Conservation (phyloP, 2,797 vertebrate species). For the Erpetoichthys calabaricus region DNA sequence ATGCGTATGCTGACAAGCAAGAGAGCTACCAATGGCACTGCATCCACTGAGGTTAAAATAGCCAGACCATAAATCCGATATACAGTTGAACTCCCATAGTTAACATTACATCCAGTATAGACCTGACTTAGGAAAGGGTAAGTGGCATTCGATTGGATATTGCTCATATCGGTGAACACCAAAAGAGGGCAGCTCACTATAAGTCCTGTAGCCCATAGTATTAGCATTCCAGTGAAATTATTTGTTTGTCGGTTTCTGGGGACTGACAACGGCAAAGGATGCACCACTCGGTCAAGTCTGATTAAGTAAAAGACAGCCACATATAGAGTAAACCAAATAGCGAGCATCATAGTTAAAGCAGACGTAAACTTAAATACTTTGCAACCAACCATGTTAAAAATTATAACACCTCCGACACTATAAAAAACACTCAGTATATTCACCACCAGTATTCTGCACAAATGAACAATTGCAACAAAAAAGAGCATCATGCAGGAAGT, state of each 20-base stretch:
- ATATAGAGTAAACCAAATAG: constrained; percentile 34
- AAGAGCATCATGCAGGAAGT: constrained; percentile 36
- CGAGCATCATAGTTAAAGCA: constrained; percentile 20
- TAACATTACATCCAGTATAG: constrained; percentile 20
- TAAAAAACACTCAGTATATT: constrained; percentile 31
- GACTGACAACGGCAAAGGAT: constrained; percentile 17
- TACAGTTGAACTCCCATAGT: constrained; percentile 19
- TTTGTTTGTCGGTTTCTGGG: constrained; percentile 17
- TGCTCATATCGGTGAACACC: constrained; percentile 14
- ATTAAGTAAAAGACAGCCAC: constrained; percentile 20
- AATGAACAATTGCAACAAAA: constrained; percentile 28
- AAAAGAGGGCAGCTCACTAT: constrained; percentile 24
- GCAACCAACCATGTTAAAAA: constrained; percentile 24
- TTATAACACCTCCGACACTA: constrained; percentile 18
- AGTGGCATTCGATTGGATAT: constrained; percentile 19
- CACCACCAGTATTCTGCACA: constrained; percentile 30
- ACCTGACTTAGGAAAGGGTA: constrained; percentile 8
- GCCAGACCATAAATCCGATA: constrained; percentile 27
- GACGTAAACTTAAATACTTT: constrained; percentile 26
- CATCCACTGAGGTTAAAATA: constrained; percentile 29
- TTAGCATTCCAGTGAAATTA: constrained; percentile 21
- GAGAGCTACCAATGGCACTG: constrained; percentile 26
- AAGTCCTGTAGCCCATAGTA: constrained; percentile 24
- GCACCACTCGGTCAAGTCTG: constrained; percentile 24
- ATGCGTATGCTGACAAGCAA: constrained; percentile 27